These are phyloP conservation scores for Cyprinodon variegatus DNA, from an alignment of 2,113 vertebrate genomes.

Conservation along the genomic window DNA sequence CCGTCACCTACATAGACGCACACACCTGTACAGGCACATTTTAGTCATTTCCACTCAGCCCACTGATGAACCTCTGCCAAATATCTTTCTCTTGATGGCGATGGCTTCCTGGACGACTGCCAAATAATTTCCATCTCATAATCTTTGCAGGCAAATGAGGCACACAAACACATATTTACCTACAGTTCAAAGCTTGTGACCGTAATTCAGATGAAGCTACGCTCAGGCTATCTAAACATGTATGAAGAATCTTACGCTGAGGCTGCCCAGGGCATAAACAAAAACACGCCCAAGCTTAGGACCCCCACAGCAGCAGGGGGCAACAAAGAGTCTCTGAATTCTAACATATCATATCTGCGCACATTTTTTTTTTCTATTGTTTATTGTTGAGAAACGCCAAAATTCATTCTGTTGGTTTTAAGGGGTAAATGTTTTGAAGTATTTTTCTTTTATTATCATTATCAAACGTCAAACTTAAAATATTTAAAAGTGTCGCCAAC, in stretches of 20 bases:
- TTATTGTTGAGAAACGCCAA: background rate
- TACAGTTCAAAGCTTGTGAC: constrained; percentile 77
- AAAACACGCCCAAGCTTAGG: background rate
- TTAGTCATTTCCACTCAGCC: constrained; percentile 66
- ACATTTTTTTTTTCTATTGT: background rate
- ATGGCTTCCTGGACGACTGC: constrained; percentile 69
- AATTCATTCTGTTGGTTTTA: background rate
- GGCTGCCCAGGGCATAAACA: too few species aligned
- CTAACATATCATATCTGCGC: background rate
- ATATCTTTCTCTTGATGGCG: constrained; percentile 74
- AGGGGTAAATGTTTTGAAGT: background rate
- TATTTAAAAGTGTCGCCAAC: background rate
- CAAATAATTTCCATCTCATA: constrained; percentile 81
- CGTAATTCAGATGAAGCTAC: constrained; percentile 57
- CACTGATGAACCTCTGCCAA: constrained; percentile 70
- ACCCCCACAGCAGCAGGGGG: background rate
- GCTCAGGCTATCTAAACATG: constrained; percentile 36
- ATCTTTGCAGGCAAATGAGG: constrained; percentile 70
- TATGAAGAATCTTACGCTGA: constrained; percentile 15
- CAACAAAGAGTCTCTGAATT: background rate
- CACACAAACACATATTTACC: constrained; percentile 79
- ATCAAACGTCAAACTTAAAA: background rate
- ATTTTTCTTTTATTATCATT: too few species aligned
- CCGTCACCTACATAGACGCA: constrained; percentile 22
- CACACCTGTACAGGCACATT: constrained; percentile 27